A percentile compares a stretch with the other conserved stretches of the same genome.
Conservation (phyloP, 2,797 vertebrate genomes). For the Cygnus olor region DNA sequence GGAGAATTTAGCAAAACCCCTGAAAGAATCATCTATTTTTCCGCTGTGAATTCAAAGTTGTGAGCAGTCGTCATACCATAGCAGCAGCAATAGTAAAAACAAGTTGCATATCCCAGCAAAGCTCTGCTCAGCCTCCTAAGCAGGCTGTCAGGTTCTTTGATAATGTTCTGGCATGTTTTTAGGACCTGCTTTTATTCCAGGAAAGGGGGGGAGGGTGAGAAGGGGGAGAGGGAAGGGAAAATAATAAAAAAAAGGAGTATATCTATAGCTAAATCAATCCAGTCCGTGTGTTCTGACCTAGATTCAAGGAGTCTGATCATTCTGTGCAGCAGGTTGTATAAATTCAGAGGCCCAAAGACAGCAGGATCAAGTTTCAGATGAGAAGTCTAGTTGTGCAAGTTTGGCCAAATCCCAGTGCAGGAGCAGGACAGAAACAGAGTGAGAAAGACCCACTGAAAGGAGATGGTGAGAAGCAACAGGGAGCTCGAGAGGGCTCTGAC, state of each 20-base stretch:
- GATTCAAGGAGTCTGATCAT: constrained; percentile 58
- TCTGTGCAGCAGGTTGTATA: constrained; percentile 50
- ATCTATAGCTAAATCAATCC: constrained; percentile 60
- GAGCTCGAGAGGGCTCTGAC: not conserved
- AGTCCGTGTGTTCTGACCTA: constrained; percentile 69
- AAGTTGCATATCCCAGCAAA: constrained; percentile 50
- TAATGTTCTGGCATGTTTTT: constrained; percentile 53
- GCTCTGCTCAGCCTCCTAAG: constrained; percentile 18
- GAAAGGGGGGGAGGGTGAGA: not conserved
- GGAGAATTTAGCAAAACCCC: constrained; percentile 67
- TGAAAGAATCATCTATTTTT: constrained; percentile 47
- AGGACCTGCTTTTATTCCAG: constrained; percentile 54
- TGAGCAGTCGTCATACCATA: constrained; percentile 30
- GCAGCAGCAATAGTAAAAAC: constrained; percentile 49
- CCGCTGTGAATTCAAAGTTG: constrained; percentile 57
- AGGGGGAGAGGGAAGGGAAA: constrained; percentile 17
- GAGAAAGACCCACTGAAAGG: not conserved
- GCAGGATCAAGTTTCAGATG: constrained; percentile 64
- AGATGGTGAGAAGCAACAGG: not conserved
- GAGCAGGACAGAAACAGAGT: not conserved
- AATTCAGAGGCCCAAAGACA: constrained; percentile 61
- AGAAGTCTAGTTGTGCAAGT: constrained; percentile 48
- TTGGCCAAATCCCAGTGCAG: constrained; percentile 34
- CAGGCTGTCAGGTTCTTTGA: constrained; percentile 36
- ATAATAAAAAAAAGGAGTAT: not conserved